These are phyloP conservation scores for Stenodera caucasica DNA, from an alignment of 2,888 invertebrate genomes.

Conservation along the genomic window DNA sequence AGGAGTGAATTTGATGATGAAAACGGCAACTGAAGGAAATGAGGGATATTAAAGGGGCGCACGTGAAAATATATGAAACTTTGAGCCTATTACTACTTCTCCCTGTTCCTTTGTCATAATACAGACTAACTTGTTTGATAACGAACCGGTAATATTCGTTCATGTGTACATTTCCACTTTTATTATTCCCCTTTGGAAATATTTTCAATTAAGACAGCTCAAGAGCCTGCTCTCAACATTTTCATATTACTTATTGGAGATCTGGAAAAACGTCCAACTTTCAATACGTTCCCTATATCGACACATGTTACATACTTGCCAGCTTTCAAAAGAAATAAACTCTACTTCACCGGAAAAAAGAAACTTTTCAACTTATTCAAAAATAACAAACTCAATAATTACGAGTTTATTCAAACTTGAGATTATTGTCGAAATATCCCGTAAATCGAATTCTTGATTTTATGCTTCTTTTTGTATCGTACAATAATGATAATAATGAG, in stretches of 20 bases:
- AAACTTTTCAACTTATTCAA: too few relatives aligned
- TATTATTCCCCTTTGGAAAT: constrained; percentile 17
- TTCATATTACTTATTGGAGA: constrained; percentile 16
- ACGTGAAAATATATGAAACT: constrained; percentile 24
- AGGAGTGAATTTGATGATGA: constrained; percentile 32
- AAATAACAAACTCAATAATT: too few relatives aligned
- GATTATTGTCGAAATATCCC: too few relatives aligned
- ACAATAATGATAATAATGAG: too few relatives aligned
- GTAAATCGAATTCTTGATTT: too few relatives aligned
- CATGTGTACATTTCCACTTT: constrained; percentile 27
- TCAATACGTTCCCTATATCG: too few relatives aligned
- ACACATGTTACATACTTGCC: too few relatives aligned
- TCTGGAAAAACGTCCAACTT: too few relatives aligned
- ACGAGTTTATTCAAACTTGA: too few relatives aligned
- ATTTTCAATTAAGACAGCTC: constrained; percentile 23
- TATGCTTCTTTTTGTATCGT: too few relatives aligned
- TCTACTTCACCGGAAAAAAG: too few relatives aligned
- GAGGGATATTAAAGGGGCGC: constrained; percentile 20
- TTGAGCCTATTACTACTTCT: constrained; percentile 11
- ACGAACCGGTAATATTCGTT: constrained; percentile 18
- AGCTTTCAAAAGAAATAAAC: too few relatives aligned
- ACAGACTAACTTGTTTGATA: constrained; percentile 18
- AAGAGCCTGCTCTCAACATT: constrained; percentile 17
- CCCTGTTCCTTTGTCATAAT: neutral
- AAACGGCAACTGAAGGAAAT: constrained; percentile 17